phyloP scores from a whole-genome alignment of 2,888 invertebrate genomes.

The Phanerotoma sp. region DNA sequence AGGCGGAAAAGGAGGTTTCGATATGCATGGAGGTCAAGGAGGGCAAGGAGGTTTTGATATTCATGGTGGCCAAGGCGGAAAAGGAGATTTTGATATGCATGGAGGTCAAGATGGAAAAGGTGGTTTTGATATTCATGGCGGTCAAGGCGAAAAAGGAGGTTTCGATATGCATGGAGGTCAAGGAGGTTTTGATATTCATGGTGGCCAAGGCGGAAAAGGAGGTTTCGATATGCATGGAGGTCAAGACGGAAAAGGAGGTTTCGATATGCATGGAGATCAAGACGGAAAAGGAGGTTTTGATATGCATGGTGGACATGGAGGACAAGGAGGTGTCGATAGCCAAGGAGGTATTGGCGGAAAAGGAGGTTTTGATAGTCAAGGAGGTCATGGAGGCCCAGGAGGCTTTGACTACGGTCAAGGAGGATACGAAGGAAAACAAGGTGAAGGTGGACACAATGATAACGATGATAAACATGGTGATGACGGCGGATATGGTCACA shows the following conservation, averaged over 20 bases:
- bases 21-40: constrained; percentile 9
- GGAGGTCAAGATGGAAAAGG: constrained; percentile 12
- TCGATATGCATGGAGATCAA: constrained; percentile 1
- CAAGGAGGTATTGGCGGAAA: constrained; percentile 24
- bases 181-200: constrained; percentile 4
- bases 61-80: constrained; percentile 10
- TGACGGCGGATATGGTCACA: too few species aligned
- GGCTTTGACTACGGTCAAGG: background rate
- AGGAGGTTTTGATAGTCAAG: constrained; percentile 12
- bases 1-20: too few species aligned
- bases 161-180: constrained; percentile 19
- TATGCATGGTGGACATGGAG: constrained; percentile 9
- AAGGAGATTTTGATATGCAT: constrained; percentile 14
- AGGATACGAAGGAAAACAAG: background rate
- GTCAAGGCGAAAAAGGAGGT: constrained; percentile 16
- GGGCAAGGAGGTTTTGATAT: constrained; percentile 9
- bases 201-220: constrained; percentile 3
- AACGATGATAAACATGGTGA: too few species aligned
- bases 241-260: background rate
- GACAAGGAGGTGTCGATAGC: constrained; percentile 9
- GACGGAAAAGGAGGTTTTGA: background rate
- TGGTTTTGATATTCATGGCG: constrained; percentile 14
- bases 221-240: constrained; percentile 3
- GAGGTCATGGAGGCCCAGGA: constrained; percentile 9
- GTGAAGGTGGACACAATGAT: background rate